phyloP scores from a whole-genome alignment of 1,140 invertebrate genomes.

The Acromyrmex heyeri region DNA sequence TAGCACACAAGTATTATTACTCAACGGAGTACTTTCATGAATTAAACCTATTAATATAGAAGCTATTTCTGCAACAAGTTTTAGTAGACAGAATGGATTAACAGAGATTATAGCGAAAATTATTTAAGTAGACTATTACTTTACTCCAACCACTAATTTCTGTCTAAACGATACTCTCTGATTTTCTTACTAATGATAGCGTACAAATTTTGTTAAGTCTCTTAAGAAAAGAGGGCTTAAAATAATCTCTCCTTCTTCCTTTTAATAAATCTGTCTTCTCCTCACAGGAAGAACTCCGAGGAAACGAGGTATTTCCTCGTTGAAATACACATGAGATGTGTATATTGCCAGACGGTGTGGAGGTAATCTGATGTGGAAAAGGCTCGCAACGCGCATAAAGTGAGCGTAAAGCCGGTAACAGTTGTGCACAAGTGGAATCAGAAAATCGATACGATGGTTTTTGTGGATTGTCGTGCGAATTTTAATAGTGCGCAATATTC shows the following conservation, averaged over 20 bases:
- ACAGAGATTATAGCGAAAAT: slow-evolving; percentile 13
- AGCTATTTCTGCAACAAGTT: neutral
- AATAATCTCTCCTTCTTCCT: slow-evolving; percentile 14
- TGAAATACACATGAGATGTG: slow-evolving; percentile 53
- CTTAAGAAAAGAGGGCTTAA: slow-evolving; percentile 11
- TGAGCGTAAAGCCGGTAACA: slow-evolving; percentile 54
- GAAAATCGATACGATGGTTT: slow-evolving; percentile 53
- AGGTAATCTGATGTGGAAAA: slow-evolving; percentile 50
- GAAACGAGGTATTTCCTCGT: slow-evolving; percentile 25
- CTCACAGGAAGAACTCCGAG: neutral
- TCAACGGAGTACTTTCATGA: slow-evolving; percentile 34
- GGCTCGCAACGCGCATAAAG: slow-evolving; percentile 37
- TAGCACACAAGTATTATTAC: slow-evolving; percentile 29
- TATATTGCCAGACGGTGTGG: slow-evolving; percentile 27
- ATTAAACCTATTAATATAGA: slow-evolving; percentile 31
- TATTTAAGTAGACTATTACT: slow-evolving; percentile 19
- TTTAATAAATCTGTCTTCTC: slow-evolving; percentile 39
- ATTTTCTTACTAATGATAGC: slow-evolving; percentile 26
- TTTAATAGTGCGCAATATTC: slow-evolving; percentile 36
- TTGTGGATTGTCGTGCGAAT: slow-evolving; percentile 40
- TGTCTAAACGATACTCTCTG: neutral
- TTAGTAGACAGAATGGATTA: slow-evolving; percentile 4
- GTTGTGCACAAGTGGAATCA: slow-evolving; percentile 47
- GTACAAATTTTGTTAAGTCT: slow-evolving; percentile 30
- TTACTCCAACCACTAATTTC: slow-evolving; percentile 6